Evolutionary conservation across 2,113 vertebrate species (phyloP).

Genomic region (Paradoxurus hermaphroditus): DNA sequence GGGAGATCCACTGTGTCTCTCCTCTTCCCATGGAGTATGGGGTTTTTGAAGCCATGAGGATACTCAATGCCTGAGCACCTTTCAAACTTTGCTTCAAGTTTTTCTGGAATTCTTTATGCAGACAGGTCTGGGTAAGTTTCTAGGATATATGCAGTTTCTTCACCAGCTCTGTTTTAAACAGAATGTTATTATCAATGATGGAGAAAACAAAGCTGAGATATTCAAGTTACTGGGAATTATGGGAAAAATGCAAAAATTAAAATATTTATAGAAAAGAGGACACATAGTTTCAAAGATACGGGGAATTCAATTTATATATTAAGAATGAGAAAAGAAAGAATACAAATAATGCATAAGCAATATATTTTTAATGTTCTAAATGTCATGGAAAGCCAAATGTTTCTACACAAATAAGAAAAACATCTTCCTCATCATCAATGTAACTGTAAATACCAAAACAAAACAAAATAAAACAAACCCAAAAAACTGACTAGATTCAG

Average conservation of each 20-base stretch:
- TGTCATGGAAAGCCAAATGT: not conserved
- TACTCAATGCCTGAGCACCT: not conserved
- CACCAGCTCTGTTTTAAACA: not conserved
- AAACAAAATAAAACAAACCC: not conserved
- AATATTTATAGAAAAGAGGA: not conserved
- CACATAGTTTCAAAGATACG: not conserved
- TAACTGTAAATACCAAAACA: not conserved
- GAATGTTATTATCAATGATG: not conserved
- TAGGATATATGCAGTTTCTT: not conserved
- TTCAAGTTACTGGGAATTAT: not conserved
- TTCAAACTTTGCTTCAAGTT: not conserved
- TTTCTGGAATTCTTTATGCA: not conserved
- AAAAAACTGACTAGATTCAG: not conserved
- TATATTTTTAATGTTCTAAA: not conserved
- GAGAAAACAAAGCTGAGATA: not conserved
- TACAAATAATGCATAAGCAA: not conserved
- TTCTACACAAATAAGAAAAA: not conserved
- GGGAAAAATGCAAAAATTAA: not conserved
- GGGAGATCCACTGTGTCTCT: accelerated
- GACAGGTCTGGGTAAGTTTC: not conserved
- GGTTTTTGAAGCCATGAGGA: not conserved
- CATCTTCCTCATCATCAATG: not conserved
- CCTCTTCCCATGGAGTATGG: not conserved
- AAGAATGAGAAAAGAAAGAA: not conserved
- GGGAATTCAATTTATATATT: not conserved